phyloP scores from a whole-genome alignment of 2,113 vertebrate genomes.

The Neotoma lepida region DNA sequence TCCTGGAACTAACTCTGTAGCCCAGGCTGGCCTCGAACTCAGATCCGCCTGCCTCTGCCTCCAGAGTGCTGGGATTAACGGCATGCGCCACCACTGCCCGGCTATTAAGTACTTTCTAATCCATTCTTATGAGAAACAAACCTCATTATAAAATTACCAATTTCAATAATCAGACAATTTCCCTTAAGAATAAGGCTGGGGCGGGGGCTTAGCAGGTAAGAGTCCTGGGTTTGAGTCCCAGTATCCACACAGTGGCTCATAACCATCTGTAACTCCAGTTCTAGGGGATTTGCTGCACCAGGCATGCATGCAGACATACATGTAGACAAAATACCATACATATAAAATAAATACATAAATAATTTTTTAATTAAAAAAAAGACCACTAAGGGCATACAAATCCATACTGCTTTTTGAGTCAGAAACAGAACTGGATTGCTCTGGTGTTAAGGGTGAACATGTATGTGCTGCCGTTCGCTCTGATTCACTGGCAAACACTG shows the following conservation, averaged over 20 bases:
- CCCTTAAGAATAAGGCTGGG: not conserved
- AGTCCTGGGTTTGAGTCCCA: not conserved
- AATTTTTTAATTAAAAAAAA: not conserved
- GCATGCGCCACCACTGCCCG: not conserved
- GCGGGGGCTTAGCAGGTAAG: not conserved
- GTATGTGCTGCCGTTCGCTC: conserved; percentile 6
- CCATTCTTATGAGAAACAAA: conserved; percentile 24
- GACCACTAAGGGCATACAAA: not conserved
- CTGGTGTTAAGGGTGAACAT: not conserved
- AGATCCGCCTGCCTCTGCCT: not conserved
- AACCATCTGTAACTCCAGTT: not conserved
- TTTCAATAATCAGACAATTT: not conserved
- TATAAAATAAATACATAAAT: not conserved
- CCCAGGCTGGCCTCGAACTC: not conserved
- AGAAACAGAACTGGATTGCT: conserved; percentile 15
- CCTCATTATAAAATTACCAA: not conserved
- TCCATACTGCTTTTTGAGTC: not conserved
- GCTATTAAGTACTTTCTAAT: conserved; percentile 34
- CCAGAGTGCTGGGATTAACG: not conserved
- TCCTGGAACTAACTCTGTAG: not conserved
- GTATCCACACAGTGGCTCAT: not conserved
- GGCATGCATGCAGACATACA: not conserved
- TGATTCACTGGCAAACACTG: conserved; percentile 24
- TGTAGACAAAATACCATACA: not conserved
- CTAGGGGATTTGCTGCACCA: not conserved